Evolutionary conservation across 2,113 vertebrate species (phyloP).

Genomic region (western clawed frog (Xenopus tropicalis)): UCB_Xtro_10.0 CM004448.2:144441001-144441500

Average conservation of each 20-base stretch:
- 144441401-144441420: slow-evolving; percentile 75
- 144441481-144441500: slow-evolving; percentile 55
- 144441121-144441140: background rate
- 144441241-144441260: background rate
- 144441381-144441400: slow-evolving; percentile 78
- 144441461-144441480: slow-evolving; percentile 63
- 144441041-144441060: no score
- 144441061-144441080: no score
- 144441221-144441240: background rate
- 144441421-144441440: slow-evolving; percentile 73
- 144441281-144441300: background rate
- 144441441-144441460: slow-evolving; percentile 78
- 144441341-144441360: slow-evolving; percentile 82
- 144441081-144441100: no score
- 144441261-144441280: background rate
- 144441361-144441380: slow-evolving; percentile 74
- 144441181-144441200: no score
- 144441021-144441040: no score
- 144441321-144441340: slow-evolving; percentile 40
- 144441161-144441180: background rate
- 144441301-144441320: background rate
- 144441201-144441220: background rate
- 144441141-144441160: background rate
- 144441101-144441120: no score
- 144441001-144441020: no score